Evolutionary conservation across 2,113 vertebrate species (phyloP), one percentile per base, ranked within the genome.

Genomic region (Alethe castanea): DNA sequence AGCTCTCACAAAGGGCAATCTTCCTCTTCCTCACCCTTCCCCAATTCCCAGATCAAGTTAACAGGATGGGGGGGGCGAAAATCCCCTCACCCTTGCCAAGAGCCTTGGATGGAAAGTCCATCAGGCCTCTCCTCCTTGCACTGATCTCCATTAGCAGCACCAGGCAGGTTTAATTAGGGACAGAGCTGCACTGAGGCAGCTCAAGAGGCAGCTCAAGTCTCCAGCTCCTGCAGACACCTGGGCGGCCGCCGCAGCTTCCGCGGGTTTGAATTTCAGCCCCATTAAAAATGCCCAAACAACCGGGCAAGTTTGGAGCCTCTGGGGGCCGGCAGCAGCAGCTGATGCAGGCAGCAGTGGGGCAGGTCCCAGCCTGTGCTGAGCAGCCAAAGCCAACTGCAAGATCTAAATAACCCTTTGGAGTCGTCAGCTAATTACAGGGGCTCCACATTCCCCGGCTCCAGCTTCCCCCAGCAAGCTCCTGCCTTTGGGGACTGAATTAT

Each of bases 371-470:
- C 66, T 45, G 90, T 12, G 53, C 84, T 0, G 36, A 15, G 50
- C 70, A 29, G 28, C 82, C 38, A 20, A 59, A 23, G 66, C 81
- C 94, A 93, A 61, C 90, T 95, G 90, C 54, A 19, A 36, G 79
- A 72, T 73, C 76, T 70, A 94, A 95, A 96, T 93, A 93, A 86
- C 72, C 88, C 86, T 67, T 66, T 8, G 61, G 92, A 96, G 95
- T 38, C 14, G 0, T 62, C 88, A 2, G 45, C 72, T 95, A 88
- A 96, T 94, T 86, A 92, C 86, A 50, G 80, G 80, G 25, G 71
- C 82, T 90, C 59, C 33, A 1, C 76, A 59, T 90, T 94, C 85
- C 88, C 92, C 9, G 0, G 83, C 82, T 88, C 91, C 88, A 33
- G 89, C 91, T 74, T 78, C 84, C 84, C 6, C 0, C 69, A 78